Evolutionary conservation across 2,113 vertebrate species (phyloP), one percentile per base, ranked within the genome.

Genomic region (Bungarus multicinctus): DNA sequence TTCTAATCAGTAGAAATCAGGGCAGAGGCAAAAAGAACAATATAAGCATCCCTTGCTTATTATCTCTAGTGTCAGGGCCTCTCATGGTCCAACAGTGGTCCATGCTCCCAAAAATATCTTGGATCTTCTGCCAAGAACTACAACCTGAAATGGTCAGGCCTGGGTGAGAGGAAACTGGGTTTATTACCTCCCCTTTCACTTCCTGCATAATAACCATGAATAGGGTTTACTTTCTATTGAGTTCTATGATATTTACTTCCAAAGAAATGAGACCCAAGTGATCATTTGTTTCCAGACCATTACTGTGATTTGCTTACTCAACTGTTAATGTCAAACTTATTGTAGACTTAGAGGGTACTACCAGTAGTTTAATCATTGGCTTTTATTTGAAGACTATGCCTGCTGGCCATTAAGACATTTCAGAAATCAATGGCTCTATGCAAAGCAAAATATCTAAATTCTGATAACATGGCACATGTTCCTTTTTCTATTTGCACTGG

Each of bases 351-450:
- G 11, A 50, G 39, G 30, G 9, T 50, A 91, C 43, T 14, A 58
- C 57, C 2, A 0, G 23, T 58, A 14, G 47, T 58, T 50, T 55
- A 53, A 8, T 20, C 54, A 54, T 9, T 22, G 4, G 5, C 93
- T 3, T 81, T 25, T 43, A 94, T 94, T 87, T 91, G 89, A 89
- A 5, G 30, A 91, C 22, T 55, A 4, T 89, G 45, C 85, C 89
- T 54, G 60, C 45, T 6, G 3, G 0, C 7, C 88, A 89, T 87
- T 91, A 91, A 93, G 20, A 85, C 85, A 34, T 27, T 93, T 0
- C 7, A 89, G 45, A 87, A 91, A 93, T 43, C 0, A 0, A 9
- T 60, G 74, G 1, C 27, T 2, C 34, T 57, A 50, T 0, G 90
- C 50, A 34, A 12, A 11, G 60, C n/a, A 93, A 93, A 0, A 55